phyloP scores from a whole-genome alignment of 2,113 vertebrate genomes.

The Phalacrocorax pelagicus region DNA sequence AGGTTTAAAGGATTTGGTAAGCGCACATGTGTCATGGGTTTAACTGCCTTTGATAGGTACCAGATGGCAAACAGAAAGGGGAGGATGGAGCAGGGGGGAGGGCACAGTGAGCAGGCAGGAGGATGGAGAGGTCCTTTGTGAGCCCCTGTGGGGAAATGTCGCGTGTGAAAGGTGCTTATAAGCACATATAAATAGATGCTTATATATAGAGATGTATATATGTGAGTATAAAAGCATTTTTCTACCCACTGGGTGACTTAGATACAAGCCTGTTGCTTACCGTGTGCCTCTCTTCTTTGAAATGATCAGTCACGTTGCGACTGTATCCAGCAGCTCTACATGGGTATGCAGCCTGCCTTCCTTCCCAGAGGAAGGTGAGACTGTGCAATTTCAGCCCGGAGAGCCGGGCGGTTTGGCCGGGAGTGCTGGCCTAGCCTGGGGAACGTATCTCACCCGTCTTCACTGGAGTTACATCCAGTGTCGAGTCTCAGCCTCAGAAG shows the following conservation, averaged over 20 bases:
- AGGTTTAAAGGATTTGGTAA: conserved; percentile 63
- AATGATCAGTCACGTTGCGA: not conserved
- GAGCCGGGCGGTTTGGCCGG: not conserved
- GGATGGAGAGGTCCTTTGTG: not conserved
- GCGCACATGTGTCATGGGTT: conserved; percentile 33
- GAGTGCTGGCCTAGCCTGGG: not conserved
- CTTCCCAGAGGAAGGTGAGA: not conserved
- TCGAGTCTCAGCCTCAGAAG: not conserved
- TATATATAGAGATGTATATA: not conserved
- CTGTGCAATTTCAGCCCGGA: not conserved
- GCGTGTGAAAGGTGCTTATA: not conserved
- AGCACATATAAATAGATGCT: not conserved
- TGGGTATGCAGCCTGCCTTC: not conserved
- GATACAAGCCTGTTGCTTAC: not conserved
- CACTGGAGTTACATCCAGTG: not conserved
- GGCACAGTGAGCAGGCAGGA: not conserved
- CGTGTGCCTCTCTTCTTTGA: not conserved
- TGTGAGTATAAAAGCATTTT: not conserved
- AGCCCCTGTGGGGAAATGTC: not conserved
- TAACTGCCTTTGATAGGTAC: conserved; percentile 62
- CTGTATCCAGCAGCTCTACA: not conserved
- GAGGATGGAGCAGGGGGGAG: not conserved
- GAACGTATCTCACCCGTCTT: not conserved
- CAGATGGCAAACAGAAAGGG: conserved; percentile 55
- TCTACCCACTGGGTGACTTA: not conserved